Conservation (phyloP, 2,113 vertebrate genomes). For the Callionymus lyra region DNA sequence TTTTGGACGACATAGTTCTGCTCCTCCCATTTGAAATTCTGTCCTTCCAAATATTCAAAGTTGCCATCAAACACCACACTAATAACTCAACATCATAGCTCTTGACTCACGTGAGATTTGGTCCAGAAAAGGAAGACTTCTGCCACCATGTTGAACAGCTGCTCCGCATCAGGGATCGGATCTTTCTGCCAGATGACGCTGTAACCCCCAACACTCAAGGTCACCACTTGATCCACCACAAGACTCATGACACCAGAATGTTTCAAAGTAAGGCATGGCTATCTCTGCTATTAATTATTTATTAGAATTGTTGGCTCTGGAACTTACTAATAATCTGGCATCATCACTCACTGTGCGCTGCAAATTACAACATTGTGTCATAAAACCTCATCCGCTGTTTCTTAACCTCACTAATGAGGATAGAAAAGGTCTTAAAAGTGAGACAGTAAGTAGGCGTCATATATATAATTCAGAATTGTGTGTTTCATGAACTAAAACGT, state of each 20-base stretch:
- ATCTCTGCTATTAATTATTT: no score
- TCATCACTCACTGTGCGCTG: no score
- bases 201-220: constrained; percentile 21
- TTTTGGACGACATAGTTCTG: constrained; percentile 95
- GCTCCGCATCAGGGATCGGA: constrained; percentile 76
- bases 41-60: constrained; percentile 1
- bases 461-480: no score
- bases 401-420: no score
- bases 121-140: constrained; percentile 94
- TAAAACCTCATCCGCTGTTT: no score
- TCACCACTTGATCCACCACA: constrained; percentile 6
- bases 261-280: no score
- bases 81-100: constrained; percentile 1
- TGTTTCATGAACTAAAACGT: no score
- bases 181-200: constrained; percentile 88
- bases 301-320: no score
- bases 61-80: not conserved
- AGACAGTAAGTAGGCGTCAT: no score
- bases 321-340: no score
- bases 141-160: constrained; percentile 86
- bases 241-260: not conserved
- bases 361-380: no score
- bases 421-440: no score
- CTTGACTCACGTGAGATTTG: constrained; percentile 83
- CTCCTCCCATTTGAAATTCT: constrained; percentile 98